Evolutionary conservation across 2,113 vertebrate species (phyloP).

Genomic region (Muscicapa adusta): DNA sequence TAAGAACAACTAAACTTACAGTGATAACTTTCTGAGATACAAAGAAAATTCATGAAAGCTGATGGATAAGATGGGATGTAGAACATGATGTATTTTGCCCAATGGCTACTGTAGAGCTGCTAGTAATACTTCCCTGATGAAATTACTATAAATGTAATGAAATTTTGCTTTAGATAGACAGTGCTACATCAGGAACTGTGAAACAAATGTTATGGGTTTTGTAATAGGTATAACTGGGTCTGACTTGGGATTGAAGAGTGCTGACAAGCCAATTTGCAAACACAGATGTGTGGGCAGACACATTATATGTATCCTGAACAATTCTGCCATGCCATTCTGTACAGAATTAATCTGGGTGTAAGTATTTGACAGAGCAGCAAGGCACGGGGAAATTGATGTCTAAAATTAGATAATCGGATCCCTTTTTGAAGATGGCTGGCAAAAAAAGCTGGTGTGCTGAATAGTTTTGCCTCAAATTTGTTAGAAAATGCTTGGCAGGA

Average conservation of each 20-base stretch:
- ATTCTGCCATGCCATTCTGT: not conserved
- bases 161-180: not conserved
- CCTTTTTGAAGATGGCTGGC: not conserved
- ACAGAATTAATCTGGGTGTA: not conserved
- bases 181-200: not conserved
- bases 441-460: not conserved
- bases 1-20: not conserved
- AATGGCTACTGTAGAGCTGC: not conserved
- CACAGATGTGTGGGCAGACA: constrained; percentile 12
- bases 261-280: constrained; percentile 8
- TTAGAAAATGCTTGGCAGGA: not conserved
- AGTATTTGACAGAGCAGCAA: not conserved
- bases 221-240: not conserved
- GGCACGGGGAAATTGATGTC: not conserved
- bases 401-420: not conserved
- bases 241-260: not conserved
- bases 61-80: not conserved
- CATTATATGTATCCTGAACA: not conserved
- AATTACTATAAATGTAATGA: not conserved
- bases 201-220: not conserved
- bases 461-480: not conserved
- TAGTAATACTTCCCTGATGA: not conserved
- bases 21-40: not conserved
- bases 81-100: not conserved
- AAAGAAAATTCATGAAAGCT: not conserved